Percentiles rank a stretch among this genome's conserved stretches.
Conservation (phyloP, 2,888 invertebrate genomes). For the Spatulosminthurus flaviceps region DNA sequence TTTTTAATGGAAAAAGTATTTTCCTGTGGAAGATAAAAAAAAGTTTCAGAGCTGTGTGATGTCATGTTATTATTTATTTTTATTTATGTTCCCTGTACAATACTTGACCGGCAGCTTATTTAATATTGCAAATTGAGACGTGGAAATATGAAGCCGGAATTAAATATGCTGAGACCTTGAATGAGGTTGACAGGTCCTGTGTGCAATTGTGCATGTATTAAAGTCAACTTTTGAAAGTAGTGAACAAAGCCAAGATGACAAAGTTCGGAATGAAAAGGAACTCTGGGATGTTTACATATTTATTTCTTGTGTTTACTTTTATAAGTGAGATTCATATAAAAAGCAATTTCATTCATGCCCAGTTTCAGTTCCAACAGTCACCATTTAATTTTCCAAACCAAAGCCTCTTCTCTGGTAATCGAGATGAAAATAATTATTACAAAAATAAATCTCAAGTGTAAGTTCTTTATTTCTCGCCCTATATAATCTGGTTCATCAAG, state of each 20-base stretch:
- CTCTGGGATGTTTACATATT: background rate
- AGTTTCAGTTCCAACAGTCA: constrained; percentile 31
- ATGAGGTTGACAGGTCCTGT: too few relatives aligned
- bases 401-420: constrained; percentile 10
- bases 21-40: too few relatives aligned
- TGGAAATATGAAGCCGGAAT: too few relatives aligned
- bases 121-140: too few relatives aligned
- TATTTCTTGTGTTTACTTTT: constrained; percentile 16
- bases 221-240: background rate
- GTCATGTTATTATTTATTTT: too few relatives aligned
- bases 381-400: constrained; percentile 38
- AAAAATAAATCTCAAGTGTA: constrained; percentile 46
- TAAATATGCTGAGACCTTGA: too few relatives aligned
- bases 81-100: too few relatives aligned
- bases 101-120: too few relatives aligned
- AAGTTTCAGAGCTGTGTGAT: too few relatives aligned
- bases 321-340: background rate
- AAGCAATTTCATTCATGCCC: background rate
- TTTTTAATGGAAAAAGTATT: too few relatives aligned
- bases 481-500: too few relatives aligned
- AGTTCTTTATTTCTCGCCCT: constrained; percentile 14
- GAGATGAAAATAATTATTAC: background rate
- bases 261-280: background rate
- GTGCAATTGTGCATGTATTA: background rate
- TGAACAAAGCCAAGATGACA: background rate